phyloP scores from a whole-genome alignment of 2,888 invertebrate species.

The Leptarthrus brevirostris region DNA sequence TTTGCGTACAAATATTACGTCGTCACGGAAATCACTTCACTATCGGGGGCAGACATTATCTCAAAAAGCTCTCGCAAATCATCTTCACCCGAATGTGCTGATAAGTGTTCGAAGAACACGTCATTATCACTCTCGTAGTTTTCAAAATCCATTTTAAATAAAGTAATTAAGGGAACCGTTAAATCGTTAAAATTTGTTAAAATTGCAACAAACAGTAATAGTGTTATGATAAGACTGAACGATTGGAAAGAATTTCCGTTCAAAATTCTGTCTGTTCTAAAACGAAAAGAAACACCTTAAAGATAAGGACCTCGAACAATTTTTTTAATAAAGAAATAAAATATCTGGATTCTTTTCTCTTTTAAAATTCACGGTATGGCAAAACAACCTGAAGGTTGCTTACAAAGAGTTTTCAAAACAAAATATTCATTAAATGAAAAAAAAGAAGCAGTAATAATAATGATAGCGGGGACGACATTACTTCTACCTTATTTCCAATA shows the following conservation, averaged over 20 bases:
- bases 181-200: not conserved
- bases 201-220: slow-evolving; percentile 5
- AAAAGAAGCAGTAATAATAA: too few species aligned
- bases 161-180: not conserved
- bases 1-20: not conserved
- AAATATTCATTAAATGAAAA: not conserved
- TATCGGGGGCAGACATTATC: too few species aligned
- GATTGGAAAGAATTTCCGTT: not conserved
- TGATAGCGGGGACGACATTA: too few species aligned
- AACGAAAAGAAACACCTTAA: slow-evolving; percentile 3
- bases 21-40: not conserved
- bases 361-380: not conserved
- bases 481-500: too few species aligned
- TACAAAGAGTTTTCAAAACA: not conserved
- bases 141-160: not conserved
- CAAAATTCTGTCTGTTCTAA: not conserved
- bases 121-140: not conserved
- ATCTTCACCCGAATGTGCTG: not conserved
- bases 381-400: slow-evolving; percentile 7
- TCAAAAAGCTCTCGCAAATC: not conserved
- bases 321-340: not conserved
- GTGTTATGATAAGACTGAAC: not conserved
- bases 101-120: not conserved
- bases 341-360: not conserved
- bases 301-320: slow-evolving; percentile 7